phyloP scores from a whole-genome alignment of 2,797 vertebrate species.

The Acanthurus tractus region DNA sequence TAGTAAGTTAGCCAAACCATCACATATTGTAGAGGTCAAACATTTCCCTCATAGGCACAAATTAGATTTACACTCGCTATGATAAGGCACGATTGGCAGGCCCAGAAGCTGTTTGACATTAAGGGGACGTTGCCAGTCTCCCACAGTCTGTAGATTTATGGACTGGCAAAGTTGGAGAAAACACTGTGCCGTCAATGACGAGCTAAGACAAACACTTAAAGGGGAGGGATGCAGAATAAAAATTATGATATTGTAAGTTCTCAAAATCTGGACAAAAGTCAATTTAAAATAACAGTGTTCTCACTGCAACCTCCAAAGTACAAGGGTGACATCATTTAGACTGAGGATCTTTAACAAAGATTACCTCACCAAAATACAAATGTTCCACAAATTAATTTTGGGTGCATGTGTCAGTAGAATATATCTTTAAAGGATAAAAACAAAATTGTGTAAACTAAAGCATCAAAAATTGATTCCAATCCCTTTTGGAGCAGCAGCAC shows the following conservation, averaged over 20 bases:
- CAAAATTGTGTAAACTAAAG: neutral
- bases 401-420: neutral
- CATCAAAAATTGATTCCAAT: neutral
- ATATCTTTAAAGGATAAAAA: neutral
- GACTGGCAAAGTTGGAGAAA: conserved; percentile 15
- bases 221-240: neutral
- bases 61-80: conserved; percentile 59
- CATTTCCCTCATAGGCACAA: conserved; percentile 58
- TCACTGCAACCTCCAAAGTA: neutral
- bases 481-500: neutral
- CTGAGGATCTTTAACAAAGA: neutral
- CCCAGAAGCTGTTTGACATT: conserved; percentile 36
- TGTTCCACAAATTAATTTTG: neutral
- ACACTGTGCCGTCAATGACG: conserved; percentile 17
- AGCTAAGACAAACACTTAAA: conserved; percentile 10
- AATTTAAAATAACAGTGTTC: conserved; percentile 2
- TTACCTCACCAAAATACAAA: neutral
- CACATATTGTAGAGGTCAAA: conserved; percentile 66
- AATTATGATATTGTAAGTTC: neutral
- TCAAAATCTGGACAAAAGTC: conserved; percentile 2
- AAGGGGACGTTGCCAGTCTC: conserved; percentile 29
- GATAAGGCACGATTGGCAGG: conserved; percentile 55
- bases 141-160: conserved; percentile 36
- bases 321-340: neutral
- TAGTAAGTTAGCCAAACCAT: conserved; percentile 49